Base-by-base conservation (phyloP, 2,888 invertebrate species). In the Blastobasis adustella region DNA sequence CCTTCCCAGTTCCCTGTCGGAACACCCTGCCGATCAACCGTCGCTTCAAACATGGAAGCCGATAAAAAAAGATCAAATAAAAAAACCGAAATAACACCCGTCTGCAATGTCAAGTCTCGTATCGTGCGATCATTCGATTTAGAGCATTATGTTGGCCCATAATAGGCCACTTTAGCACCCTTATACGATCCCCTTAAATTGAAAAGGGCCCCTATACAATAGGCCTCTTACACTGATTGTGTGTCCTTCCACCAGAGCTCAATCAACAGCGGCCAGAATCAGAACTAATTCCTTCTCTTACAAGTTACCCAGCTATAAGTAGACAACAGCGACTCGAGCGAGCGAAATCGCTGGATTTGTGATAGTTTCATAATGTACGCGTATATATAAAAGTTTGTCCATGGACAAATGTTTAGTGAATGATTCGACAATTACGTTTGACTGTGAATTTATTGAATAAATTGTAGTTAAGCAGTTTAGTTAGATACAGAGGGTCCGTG, bases 361-460 rank as follows among this genome's bases (percentile, higher is more conserved):
- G 4, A n/a, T 60, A 62, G 59, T 60, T 61, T 57, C 53, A 59
- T 67, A 65, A 66, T 61, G 61, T 62, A 36, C 54, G 58, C 63
- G 59, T 61, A 62, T 66, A 62, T 69, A 71, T 70, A 61, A 61
- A 62, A 5, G 23, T 23, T 23, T 23, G 23, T 39, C 10, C 46
- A 55, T 38, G 65, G 69, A 71, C 71, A 70, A 74, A 73, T 67
- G 70, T 66, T 61, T 60, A 72, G 63, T 76, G 74, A 79, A 84
- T 85, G 84, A 84, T 83, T 81, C 70, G 75, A 81, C 84, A 78
- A 83, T 85, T 79, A 84, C 71, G 60, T 65, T 64, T 49, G 55
- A 54, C 64, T 62, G 78, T 68, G 74, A 76, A 77, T 78, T 81
- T 79, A 84, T 85, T 82, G 79, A 79, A 77, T 78, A 67, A 76